Evolutionary conservation across 1,140 invertebrate genomes (phyloP).

Genomic region (Listronotus bonariensis): DNA sequence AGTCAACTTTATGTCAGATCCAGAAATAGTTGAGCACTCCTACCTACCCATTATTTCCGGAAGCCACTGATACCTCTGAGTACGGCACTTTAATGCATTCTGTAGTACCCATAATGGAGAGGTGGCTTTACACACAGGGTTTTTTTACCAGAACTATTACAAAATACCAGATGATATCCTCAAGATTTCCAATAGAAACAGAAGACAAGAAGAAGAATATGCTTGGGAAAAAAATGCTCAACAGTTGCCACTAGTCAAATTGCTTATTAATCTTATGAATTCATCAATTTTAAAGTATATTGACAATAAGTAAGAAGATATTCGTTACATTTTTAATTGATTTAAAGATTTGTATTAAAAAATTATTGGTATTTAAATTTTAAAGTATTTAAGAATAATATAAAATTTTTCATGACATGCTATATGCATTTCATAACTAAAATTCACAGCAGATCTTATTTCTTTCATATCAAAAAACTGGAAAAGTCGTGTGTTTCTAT

Average conservation of each 20-base stretch:
- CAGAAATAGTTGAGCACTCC: background rate
- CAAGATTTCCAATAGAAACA: constrained; percentile 30
- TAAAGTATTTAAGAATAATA: too few relatives aligned
- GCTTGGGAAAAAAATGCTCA: background rate
- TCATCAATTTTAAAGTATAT: constrained; percentile 28
- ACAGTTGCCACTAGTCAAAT: constrained; percentile 23
- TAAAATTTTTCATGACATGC: too few relatives aligned
- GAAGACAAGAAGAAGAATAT: background rate
- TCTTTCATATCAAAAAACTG: too few relatives aligned
- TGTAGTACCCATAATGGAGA: constrained; percentile 12
- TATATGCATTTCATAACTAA: too few relatives aligned
- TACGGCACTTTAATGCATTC: constrained; percentile 30
- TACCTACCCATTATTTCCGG: constrained; percentile 26
- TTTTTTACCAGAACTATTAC: constrained; percentile 32
- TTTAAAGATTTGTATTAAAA: too few relatives aligned
- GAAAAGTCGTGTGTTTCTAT: too few relatives aligned
- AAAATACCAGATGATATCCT: constrained; percentile 34
- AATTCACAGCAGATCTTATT: too few relatives aligned
- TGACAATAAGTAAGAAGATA: constrained; percentile 20
- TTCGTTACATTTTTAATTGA: background rate
- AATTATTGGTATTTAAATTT: too few relatives aligned
- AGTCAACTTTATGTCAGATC: constrained; percentile 15
- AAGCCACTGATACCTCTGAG: constrained; percentile 6
- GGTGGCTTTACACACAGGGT: constrained; percentile 35
- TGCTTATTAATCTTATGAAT: constrained; percentile 31